Evolutionary conservation across 2,888 invertebrate species (phyloP).

Genomic region (Escarpia spicata): DNA sequence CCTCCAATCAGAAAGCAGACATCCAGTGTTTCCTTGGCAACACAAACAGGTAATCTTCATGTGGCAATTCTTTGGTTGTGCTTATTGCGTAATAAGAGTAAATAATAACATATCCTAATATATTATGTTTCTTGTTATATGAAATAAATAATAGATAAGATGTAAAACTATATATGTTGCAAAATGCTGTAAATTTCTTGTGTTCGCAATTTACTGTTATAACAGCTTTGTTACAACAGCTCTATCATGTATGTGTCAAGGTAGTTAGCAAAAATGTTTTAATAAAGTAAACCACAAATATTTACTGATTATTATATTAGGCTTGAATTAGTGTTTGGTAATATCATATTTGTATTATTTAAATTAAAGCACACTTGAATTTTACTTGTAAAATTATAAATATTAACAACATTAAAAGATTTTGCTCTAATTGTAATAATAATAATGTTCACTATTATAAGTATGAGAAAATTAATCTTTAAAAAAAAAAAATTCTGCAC

Average conservation of each 20-base stretch:
- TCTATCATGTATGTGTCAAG: not conserved
- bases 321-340: not conserved
- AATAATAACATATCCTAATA: not conserved
- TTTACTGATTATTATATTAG: not conserved
- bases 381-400: not conserved
- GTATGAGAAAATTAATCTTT: no score
- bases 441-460: no score
- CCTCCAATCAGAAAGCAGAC: not conserved
- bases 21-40: not conserved
- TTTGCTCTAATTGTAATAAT: no score
- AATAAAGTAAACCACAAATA: not conserved
- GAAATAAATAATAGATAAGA: not conserved
- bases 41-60: not conserved
- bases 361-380: not conserved
- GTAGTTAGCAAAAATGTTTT: not conserved
- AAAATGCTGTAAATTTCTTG: not conserved
- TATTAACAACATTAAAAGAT: no score
- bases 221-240: not conserved
- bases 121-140: not conserved
- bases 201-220: not conserved
- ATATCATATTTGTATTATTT: not conserved
- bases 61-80: not conserved
- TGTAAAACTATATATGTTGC: not conserved
- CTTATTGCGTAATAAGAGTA: not conserved
- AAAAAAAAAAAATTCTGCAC: not conserved